phyloP scores from a whole-genome alignment of 1,140 invertebrate genomes.

The Copidosoma floridanum region DNA sequence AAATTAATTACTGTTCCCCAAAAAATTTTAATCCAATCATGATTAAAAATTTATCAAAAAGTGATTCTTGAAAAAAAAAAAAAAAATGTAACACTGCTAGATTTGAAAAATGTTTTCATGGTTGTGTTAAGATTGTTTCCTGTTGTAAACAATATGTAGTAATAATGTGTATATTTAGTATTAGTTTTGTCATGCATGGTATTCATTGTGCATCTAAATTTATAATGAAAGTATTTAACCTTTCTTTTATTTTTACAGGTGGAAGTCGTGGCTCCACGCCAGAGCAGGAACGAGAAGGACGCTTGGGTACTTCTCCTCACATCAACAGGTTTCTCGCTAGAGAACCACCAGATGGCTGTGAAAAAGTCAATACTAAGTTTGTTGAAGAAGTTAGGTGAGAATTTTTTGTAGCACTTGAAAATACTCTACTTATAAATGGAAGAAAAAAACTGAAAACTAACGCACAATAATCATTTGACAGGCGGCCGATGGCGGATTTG shows the following conservation, averaged over 20 bases:
- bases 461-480: constrained; percentile 26
- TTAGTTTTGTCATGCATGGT: constrained; percentile 1
- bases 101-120: too few species aligned
- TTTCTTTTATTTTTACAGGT: constrained; percentile 40
- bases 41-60: too few species aligned
- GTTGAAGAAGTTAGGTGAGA: constrained; percentile 63
- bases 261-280: constrained; percentile 63
- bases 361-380: constrained; percentile 72
- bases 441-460: too few species aligned
- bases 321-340: constrained; percentile 81
- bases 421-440: constrained; percentile 11
- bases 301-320: constrained; percentile 72
- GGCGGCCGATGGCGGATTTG: constrained; percentile 57
- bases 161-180: too few species aligned
- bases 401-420: constrained; percentile 15
- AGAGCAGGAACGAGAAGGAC: constrained; percentile 59
- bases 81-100: too few species aligned
- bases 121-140: too few species aligned
- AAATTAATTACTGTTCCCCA: too few species aligned
- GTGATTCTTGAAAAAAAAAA: too few species aligned
- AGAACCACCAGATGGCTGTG: constrained; percentile 85
- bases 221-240: constrained; percentile 1
- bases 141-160: too few species aligned
- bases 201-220: background rate
- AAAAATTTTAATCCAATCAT: too few species aligned